These are phyloP conservation scores for Reticulitermes speratus DNA, from an alignment of 1,140 invertebrate genomes.

Conservation along the genomic window DNA sequence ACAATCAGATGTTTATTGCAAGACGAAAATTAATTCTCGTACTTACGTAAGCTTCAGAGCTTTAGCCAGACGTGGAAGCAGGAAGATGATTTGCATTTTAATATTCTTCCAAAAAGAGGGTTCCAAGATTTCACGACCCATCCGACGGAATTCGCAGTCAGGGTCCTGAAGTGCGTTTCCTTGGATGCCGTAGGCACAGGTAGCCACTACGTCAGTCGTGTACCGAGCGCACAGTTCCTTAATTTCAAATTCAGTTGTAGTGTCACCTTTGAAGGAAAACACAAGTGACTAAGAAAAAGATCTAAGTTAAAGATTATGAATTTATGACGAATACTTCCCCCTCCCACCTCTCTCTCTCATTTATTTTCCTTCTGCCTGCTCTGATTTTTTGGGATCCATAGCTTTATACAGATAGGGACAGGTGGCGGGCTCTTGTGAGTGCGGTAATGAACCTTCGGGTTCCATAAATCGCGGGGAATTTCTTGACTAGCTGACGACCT, in stretches of 20 bases:
- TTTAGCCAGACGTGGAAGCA: not conserved
- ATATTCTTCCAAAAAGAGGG: not conserved
- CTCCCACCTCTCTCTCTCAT: too few relatives aligned
- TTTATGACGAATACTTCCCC: too few relatives aligned
- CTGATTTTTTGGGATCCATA: too few relatives aligned
- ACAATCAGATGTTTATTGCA: not conserved
- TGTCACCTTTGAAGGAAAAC: not conserved
- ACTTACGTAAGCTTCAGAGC: not conserved
- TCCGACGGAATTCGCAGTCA: conserved; percentile 42
- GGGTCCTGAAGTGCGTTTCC: conserved; percentile 55
- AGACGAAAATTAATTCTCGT: not conserved
- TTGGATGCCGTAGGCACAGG: conserved; percentile 58
- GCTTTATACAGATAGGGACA: too few relatives aligned
- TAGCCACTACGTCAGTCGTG: conserved; percentile 61
- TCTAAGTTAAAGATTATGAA: too few relatives aligned
- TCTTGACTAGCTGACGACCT: too few relatives aligned
- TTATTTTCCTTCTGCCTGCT: too few relatives aligned
- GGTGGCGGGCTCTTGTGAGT: too few relatives aligned
- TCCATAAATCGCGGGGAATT: too few relatives aligned
- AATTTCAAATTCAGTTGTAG: conserved; percentile 38
- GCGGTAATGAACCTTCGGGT: too few relatives aligned
- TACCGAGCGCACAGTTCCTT: conserved; percentile 52
- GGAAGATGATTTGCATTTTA: not conserved
- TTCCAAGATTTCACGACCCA: not conserved
- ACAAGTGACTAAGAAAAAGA: too few relatives aligned